Base-by-base conservation (phyloP, 2,888 invertebrate genomes). In the Chrysodeixis includens region DNA sequence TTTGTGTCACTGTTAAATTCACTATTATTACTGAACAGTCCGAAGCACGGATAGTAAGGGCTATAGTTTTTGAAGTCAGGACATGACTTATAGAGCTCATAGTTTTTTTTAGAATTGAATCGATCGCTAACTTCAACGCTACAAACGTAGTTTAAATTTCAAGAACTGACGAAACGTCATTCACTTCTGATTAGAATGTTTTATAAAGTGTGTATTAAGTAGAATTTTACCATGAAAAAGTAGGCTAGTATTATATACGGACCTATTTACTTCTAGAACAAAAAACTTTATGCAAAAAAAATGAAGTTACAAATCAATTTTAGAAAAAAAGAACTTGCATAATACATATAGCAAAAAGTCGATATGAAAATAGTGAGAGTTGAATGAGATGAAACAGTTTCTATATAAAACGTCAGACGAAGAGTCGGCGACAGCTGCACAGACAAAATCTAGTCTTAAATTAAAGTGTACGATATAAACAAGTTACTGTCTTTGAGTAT, bases 381-480 rank as follows among this genome's bases (percentile, higher is more conserved):
- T 3, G 4, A 3, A 5, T n/a, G 5, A n/a, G 14, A 40, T 40
- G 40, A 40, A 40, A 6, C 7, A n/a, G 14, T 40, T 14, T 2
- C 3, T 26, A 26, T 40, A 40, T 40, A n/a, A n/a, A n/a, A n/a
- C 40, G n/a, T n/a, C n/a, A n/a, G 4, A 40, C 7, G n/a, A 12
- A 40, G 14, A 35, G 3, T 4, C n/a, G 40, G 40, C 40, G 40
- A 40, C 40, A 40, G 40, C 40, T 40, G 40, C n/a, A 40, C n/a
- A n/a, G 40, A 40, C 40, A 40, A 40, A n/a, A 40, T n/a, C 40
- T 6, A 40, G n/a, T 40, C 40, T 40, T 40, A 40, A n/a, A 40
- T 40, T 40, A 40, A 40, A 40, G 40, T 40, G 14, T 1, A 14
- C 40, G 40, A 40, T 40, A 40, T 40, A 40, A 40, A 40, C 40